Evolutionary conservation across 2,113 vertebrate species (phyloP), one percentile per base, ranked within the genome.

Genomic region (Campylomormyrus numenius): DNA sequence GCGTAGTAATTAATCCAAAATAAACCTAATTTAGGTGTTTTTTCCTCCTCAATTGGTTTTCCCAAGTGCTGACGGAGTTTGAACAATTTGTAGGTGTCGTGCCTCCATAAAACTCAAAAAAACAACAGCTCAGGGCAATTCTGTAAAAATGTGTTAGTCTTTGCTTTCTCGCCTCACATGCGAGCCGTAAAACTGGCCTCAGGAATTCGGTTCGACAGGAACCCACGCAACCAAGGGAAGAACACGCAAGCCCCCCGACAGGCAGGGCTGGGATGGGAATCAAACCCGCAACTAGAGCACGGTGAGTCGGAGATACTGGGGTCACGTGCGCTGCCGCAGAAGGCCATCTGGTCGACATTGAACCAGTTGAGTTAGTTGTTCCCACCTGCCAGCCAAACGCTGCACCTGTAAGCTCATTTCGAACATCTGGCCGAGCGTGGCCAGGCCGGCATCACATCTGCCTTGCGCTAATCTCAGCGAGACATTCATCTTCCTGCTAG

Each of bases 1-100:
- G 13, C n/a, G n/a, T 87, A 49, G 39, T 90, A 90, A 90, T 87
- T 74, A 42, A 90, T 87, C 42, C 85, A 87, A 74, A 90, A 70
- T 90, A 90, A 90, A 90, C 24, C 83, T 70, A 27, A n/a, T 39
- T 74, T 31, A 45, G 58, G 58, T 42, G 46, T 45, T 45, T 42
- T 74, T 80, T 0, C n/a, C 62, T 7, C 9, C 62, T 27, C 62
- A 31, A 70, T 19, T 21, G 35, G 89, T 52, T 52, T 2, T 56
- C 35, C 52, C 46, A 46, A 10, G 11, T 35, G 48, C 74, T 80
- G 74, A 35, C 5, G 15, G 74, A 35, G 35, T 74, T 35, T 74
- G 70, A 74, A 74, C 31, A 39, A 74, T 74, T 39, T 39, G 70
- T 39, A 35, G 70, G 70, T 80, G 62, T 27, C 62, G 27, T 31